phyloP scores from a whole-genome alignment of 2,888 invertebrate genomes.

The Polymixis flavicincta region DNA sequence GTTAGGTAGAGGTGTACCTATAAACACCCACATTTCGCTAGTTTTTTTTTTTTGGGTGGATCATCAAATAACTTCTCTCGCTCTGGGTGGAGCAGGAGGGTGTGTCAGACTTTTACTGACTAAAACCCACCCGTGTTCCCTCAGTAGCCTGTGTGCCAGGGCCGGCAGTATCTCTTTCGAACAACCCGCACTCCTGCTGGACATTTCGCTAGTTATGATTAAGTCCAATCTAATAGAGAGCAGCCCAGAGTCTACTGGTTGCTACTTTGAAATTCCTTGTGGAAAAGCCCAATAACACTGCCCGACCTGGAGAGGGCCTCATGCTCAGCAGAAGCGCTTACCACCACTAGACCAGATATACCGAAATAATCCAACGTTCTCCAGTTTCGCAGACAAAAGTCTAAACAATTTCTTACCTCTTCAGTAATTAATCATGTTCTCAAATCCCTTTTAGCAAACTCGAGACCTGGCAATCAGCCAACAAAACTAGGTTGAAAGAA shows the following conservation, averaged over 20 bases:
- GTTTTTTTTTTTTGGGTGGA: too few species aligned
- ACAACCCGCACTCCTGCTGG: too few species aligned
- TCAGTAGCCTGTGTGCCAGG: too few species aligned
- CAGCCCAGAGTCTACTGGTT: background rate
- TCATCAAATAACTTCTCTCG: too few species aligned
- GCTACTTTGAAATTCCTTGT: background rate
- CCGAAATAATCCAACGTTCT: background rate
- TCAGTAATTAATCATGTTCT: constrained; percentile 24
- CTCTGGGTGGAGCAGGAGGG: too few species aligned
- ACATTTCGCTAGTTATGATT: background rate
- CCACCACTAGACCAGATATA: background rate
- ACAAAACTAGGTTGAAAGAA: constrained; percentile 37
- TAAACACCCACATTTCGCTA: background rate
- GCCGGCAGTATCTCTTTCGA: too few species aligned
- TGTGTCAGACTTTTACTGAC: too few species aligned
- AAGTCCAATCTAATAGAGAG: background rate
- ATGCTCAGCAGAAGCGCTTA: background rate
- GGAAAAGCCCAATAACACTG: background rate
- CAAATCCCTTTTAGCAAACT: constrained; percentile 25
- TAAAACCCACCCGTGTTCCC: too few species aligned
- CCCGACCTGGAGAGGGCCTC: background rate
- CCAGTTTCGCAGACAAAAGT: background rate
- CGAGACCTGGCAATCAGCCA: constrained; percentile 34
- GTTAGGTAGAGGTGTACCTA: background rate
- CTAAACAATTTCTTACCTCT: constrained; percentile 15